Base-by-base conservation (phyloP, 2,113 vertebrate genomes). In the Rhynchopsitta pachyrhyncha region DNA sequence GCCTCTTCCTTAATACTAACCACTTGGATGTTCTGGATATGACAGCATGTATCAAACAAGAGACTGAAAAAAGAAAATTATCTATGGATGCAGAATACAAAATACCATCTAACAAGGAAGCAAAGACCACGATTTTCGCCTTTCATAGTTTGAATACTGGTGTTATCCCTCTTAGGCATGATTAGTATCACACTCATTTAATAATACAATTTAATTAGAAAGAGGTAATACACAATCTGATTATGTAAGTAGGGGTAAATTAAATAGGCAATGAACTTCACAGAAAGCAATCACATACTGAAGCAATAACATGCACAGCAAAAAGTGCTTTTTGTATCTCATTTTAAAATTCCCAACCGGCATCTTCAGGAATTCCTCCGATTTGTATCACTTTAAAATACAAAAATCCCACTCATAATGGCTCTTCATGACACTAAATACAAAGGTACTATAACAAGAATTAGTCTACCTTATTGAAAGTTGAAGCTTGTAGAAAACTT, bases 191-290 rank as follows among this genome's bases (percentile, higher is more conserved):
- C 18, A 73, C 79, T 46, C 52, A 79, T 66, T 90, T 85, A 91
- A 76, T 69, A 93, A 79, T n/a, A 88, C 28, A 82, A 73, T 85
- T 93, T 82, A 66, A 90, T 87, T 92, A 87, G 28, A 50, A 86
- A 92, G 44, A 82, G 27, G 44, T 49, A 88, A 77, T 74, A 92
- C 18, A 29, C 37, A 74, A 83, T 73, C n/a, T 37, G 33, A 76
- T 78, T 75, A 67, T 47, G 3, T 63, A 87, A 87, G 33, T 39
- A 44, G 52, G 60, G 63, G 39, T 76, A 81, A 89, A 84, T 85
- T 75, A 89, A 95, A 89, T 11, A 91, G 49, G 60, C 66, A 66
- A 47, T 69, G 69, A 88, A 88, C 42, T 74, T 85, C 66, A 82
- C 17, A 83, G 78, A 63, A 86, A 86, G 16, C 50, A 90, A 62